These are phyloP conservation scores for Oligia fasciuncula DNA, from an alignment of 2,888 invertebrate species.

Conservation along the genomic window DNA sequence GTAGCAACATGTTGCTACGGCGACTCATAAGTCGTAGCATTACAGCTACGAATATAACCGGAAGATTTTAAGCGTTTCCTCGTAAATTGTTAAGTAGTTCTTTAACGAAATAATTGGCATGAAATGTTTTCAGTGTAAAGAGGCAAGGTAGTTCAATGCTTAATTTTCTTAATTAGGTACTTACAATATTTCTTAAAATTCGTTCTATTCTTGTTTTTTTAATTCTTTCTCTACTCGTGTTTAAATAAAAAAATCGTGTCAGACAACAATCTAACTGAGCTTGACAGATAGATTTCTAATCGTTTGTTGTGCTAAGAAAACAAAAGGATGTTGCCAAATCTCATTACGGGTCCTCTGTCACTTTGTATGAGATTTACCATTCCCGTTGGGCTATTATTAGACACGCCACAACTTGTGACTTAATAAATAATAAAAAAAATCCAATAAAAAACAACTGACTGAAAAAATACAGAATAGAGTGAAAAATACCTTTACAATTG, in stretches of 20 bases:
- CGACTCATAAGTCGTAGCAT: neutral
- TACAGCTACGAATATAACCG: neutral
- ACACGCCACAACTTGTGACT: no score
- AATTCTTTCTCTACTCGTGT: no score
- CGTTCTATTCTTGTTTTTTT: neutral
- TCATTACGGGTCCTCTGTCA: neutral
- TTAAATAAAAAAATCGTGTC: no score
- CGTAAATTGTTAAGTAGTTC: neutral
- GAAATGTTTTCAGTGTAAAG: neutral
- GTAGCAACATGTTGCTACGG: constrained; percentile 22
- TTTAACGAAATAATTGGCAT: neutral
- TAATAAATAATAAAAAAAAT: no score
- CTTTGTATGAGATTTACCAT: neutral
- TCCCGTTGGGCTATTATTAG: no score
- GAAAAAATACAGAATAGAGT: no score
- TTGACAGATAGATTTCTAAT: neutral
- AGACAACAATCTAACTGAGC: neutral
- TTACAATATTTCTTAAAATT: neutral
- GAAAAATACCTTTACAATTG: no score
- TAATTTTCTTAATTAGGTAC: neutral
- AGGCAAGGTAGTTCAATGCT: neutral
- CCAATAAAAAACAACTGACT: no score
- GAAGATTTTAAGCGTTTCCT: neutral
- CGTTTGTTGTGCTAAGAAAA: neutral
- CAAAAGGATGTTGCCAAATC: neutral